These are phyloP conservation scores for Lepilemur septentrionalis DNA, from an alignment of 2,797 vertebrate genomes.

Conservation along the genomic window DNA sequence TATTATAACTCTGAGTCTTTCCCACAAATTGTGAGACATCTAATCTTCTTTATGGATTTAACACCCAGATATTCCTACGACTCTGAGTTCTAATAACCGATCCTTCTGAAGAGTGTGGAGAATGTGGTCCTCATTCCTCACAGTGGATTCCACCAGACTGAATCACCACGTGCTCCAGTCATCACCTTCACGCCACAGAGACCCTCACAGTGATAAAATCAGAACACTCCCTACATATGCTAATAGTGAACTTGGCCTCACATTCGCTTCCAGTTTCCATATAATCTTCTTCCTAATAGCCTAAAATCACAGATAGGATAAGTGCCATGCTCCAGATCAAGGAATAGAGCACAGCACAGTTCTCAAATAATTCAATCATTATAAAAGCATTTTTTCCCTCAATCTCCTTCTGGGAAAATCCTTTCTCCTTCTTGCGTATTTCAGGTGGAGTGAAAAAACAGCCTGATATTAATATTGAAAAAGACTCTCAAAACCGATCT, in stretches of 20 bases:
- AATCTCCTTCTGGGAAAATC: slow-evolving; percentile 13
- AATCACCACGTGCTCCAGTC: background rate
- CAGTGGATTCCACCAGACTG: background rate
- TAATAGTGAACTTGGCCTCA: background rate
- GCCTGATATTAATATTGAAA: slow-evolving; percentile 16
- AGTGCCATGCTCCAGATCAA: slow-evolving; percentile 8
- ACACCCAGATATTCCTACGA: background rate
- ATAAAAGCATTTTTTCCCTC: slow-evolving; percentile 32
- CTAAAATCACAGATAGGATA: background rate
- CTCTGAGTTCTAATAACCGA: background rate
- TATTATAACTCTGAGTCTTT: background rate
- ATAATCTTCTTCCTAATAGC: slow-evolving; percentile 29
- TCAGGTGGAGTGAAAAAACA: slow-evolving; percentile 13
- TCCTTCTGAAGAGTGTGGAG: background rate
- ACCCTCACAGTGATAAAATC: background rate
- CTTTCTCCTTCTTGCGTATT: slow-evolving; percentile 41
- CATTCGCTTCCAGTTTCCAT: slow-evolving; percentile 30
- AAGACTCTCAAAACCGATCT: background rate
- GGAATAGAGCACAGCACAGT: slow-evolving; percentile 36
- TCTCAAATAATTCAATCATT: slow-evolving; percentile 54
- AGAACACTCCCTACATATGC: background rate
- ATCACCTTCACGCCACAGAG: background rate
- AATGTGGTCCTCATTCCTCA: background rate
- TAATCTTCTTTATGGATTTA: background rate
- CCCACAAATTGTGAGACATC: background rate